Conservation (phyloP, 2,888 invertebrate genomes). For the Hydrotaea cyrtoneurina region DNA sequence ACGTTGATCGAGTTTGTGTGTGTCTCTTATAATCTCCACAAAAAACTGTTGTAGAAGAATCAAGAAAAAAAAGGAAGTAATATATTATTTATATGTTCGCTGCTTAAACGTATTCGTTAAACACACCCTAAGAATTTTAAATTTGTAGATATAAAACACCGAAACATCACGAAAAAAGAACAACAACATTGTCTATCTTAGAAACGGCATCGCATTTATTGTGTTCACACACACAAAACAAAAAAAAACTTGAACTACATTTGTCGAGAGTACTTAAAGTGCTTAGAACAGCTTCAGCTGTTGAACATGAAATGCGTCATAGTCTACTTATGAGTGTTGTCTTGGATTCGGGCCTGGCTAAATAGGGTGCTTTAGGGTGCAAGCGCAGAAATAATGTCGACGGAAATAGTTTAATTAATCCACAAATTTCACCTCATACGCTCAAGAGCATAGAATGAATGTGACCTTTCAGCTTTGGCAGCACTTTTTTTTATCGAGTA, state of each 20-base stretch:
- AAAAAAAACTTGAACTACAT: slow-evolving; percentile 1
- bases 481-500: no score
- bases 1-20: background rate
- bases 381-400: no score
- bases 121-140: slow-evolving; percentile 40
- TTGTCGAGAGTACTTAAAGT: no score
- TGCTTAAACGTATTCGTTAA: slow-evolving; percentile 47
- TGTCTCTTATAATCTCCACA: background rate
- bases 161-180: no score
- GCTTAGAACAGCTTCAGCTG: no score
- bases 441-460: no score
- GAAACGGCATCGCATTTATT: background rate
- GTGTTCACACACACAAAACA: background rate
- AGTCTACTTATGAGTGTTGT: slow-evolving; percentile 7
- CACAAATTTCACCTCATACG: no score
- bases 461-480: no score
- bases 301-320: background rate
- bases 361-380: background rate
- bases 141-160: background rate
- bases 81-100: slow-evolving; percentile 31
- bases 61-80: background rate
- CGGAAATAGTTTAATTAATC: no score
- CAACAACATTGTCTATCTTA: background rate
- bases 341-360: background rate
- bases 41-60: background rate